Base-by-base conservation (phyloP, 1,140 invertebrate species). In the Xylocopa sonorina region DNA sequence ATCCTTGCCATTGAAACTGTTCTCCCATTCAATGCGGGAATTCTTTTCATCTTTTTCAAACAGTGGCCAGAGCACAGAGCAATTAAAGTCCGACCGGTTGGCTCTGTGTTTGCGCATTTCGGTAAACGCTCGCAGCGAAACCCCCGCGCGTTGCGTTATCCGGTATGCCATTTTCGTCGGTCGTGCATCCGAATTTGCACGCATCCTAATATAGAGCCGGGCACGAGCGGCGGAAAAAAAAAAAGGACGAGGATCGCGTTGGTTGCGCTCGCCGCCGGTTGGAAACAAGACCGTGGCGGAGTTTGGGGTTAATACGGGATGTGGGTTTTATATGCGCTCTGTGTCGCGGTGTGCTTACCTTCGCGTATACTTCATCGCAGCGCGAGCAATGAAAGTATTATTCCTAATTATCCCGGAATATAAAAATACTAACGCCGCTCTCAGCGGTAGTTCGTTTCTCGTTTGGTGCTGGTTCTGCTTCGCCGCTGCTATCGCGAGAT, bases 321-420 rank as follows among this genome's bases (percentile, higher is more conserved):
- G 53, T 41, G 81, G 80, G 55, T 83, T 78, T n/a, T n/a, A n/a
- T 68, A 71, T 34, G 71, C 68, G 53, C 27, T 63, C 50, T 18
- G 27, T 67, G 18, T 73, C 21, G 38, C n/a, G 24, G n/a, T 34
- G n/a, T 50, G 51, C 29, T 55, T 64, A 46, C 66, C 34, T 71
- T n/a, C 34, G 24, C 43, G 55, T 51, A 67, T 83, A 75, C 41
- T 55, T 71, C 69, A 43, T 53, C 62, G 75, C 32, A 50, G n/a
- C 62, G 34, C 34, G 68, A 58, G 51, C 64, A 43, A 78, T 24
- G 82, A 60, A 79, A 80, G 76, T 84, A 84, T 83, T 75, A 83
- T 83, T 84, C 48, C 76, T 83, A 84, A 83, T 84, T 84, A 84
- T 76, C 38, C 24, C 27, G 63, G 76, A 69, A 79, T 69, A 64